Percentiles rank a stretch among this genome's conserved stretches.
These are phyloP conservation scores for Oreocharis arfaki DNA, from an alignment of 2,113 vertebrate species.

Conservation along the genomic window DNA sequence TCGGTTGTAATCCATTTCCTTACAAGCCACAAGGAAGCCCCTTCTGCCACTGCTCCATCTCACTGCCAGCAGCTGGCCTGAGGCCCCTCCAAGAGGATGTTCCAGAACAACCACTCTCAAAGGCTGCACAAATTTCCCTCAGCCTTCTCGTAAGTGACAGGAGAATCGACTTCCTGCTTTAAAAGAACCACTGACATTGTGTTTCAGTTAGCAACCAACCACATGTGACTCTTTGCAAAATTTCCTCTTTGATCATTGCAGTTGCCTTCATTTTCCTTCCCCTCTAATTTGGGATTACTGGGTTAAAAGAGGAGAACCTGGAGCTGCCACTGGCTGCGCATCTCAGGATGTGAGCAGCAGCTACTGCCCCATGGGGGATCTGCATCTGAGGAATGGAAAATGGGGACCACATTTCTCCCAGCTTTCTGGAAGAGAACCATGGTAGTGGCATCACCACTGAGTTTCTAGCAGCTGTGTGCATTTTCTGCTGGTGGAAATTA, in stretches of 20 bases:
- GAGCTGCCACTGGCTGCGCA: background rate
- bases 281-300: background rate
- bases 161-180: background rate
- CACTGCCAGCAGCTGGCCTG: background rate
- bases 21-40: background rate
- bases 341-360: background rate
- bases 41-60: background rate
- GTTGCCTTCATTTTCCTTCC: background rate
- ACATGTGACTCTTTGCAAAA: background rate
- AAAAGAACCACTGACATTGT: background rate
- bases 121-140: rapidly evolving
- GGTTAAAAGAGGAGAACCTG: background rate
- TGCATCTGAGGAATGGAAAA: background rate
- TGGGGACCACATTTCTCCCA: background rate
- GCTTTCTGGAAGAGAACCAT: background rate
- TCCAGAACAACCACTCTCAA: background rate
- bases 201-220: slow-evolving; percentile 23
- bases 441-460: background rate
- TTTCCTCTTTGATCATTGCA: slow-evolving; percentile 1
- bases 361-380: background rate
- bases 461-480: background rate
- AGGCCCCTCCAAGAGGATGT: background rate
- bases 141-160: background rate
- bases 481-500: background rate
- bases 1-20: background rate